Base-by-base conservation (phyloP, 2,797 vertebrate species). In the Hylomyscus alleni region DNA sequence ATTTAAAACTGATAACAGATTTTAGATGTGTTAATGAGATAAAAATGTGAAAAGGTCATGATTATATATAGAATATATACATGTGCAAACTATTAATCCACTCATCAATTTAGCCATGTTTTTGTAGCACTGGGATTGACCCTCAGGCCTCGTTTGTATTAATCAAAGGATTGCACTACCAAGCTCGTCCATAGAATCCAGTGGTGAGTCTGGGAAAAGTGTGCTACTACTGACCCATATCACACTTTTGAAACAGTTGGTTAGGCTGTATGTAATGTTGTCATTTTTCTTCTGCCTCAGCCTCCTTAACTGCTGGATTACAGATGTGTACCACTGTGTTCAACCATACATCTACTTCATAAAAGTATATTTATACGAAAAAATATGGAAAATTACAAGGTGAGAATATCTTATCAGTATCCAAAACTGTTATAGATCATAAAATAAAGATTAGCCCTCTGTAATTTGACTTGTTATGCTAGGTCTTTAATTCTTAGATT, bases 1-100 rank as follows among this genome's bases (percentile, higher is more conserved):
- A 62, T 54, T 82, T 90, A 88, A 95, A 90, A 93, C 58, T 58
- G 26, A 88, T 31, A 37, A 75, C 92, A 80, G 14, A 0, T 80
- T 90, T 20, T 50, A 29, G 65, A 93, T 58, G 1, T 54, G 67
- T 82, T 83, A 76, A 78, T 83, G 6, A 96, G 81, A 73, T 58
- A 87, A 1, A 77, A 81, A 82, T 86, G 8, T 78, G 60, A 90
- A 37, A 84, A 95, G n/a, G 76, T 7, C 81, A 89, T 80, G 6
- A 67, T 13, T n/a, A 72, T 50, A 52, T 44, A 37, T 92, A 85
- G 0, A 40, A 52, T 65, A 69, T 40, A 54, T 69, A 37, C 47
- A n/a, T n/a, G 62, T 85, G 50, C 12, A 84, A 50, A 37, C 22
- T 69, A 2, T 52, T n/a, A 15, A 86, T 60, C 17, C 44, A 34